Evolutionary conservation across 1,140 invertebrate genomes (phyloP).

Genomic region (Leptoteleia sp.): DNA sequence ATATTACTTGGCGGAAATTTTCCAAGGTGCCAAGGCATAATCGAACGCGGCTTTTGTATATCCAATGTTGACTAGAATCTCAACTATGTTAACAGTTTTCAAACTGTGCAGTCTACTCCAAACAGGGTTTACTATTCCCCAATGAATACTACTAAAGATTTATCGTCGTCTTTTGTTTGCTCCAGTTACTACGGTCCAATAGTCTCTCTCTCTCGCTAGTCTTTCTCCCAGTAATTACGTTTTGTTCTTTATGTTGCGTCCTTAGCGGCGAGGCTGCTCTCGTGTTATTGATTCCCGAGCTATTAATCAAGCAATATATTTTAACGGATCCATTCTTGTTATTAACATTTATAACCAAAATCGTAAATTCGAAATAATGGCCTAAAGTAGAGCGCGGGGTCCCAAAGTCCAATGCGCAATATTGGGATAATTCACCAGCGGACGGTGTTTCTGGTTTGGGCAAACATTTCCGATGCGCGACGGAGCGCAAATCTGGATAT

Average conservation of each 20-base stretch:
- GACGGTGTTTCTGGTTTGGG: neutral
- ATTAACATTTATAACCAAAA: conserved; percentile 2
- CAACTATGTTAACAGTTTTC: conserved; percentile 63
- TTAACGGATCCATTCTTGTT: conserved; percentile 4
- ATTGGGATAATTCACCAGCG: no score
- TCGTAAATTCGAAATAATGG: no score
- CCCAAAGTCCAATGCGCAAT: no score
- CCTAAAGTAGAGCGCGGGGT: no score
- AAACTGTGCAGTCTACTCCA: conserved; percentile 55
- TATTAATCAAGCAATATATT: conserved; percentile 25
- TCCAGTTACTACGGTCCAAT: conserved; percentile 63
- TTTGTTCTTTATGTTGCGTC: conserved; percentile 50
- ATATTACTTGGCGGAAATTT: conserved; percentile 42
- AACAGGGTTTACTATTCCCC: conserved; percentile 60
- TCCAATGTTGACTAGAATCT: conserved; percentile 52
- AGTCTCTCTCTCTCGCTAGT: conserved; percentile 27
- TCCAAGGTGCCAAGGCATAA: conserved; percentile 30
- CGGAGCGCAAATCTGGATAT: conserved; percentile 13
- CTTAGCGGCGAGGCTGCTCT: conserved; percentile 25
- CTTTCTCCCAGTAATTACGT: conserved; percentile 57
- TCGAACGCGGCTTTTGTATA: conserved; percentile 37
- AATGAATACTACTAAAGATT: conserved; percentile 63
- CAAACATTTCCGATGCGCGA: conserved; percentile 8
- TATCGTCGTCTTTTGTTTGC: conserved; percentile 66
- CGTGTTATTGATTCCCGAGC: conserved; percentile 40